Evolutionary conservation across 2,888 invertebrate genomes (phyloP), one percentile per base, ranked within the genome.

Genomic region (Drosophila tripunctata): DNA sequence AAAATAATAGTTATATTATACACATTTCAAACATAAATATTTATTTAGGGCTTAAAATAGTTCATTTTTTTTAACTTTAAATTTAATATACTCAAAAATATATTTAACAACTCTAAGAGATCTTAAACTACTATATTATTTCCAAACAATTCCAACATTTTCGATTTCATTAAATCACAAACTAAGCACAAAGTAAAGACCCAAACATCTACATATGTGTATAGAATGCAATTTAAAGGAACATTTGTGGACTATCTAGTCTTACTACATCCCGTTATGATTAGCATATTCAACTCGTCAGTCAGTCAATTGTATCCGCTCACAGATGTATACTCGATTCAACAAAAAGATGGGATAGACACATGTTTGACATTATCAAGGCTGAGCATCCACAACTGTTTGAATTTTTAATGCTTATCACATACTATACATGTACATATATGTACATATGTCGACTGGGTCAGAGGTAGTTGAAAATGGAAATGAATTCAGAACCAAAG

Each of bases 351-450:
- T 7, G 52, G 63, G 57, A 67, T 58, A 63, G 78, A 75, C 81
- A 84, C 78, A 84, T 81, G 84, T 71, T 81, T 81, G 81, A 81
- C 81, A 84, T 81, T 78, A 81, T 81, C 75, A 70, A 71, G 47
- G 75, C 75, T 50, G 81, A 84, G 75, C 57, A 80, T 68, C 78
- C 66, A 24, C 66, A 51, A 35, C 57, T 65, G 50, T 45, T 47
- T 64, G 54, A 51, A 65, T 65, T 64, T 48, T 80, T 66, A 84
- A 78, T 77, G 69, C 75, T 41, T 75, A 62, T 65, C 67, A 61
- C 80, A 27, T n/a, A n/a, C n/a, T n/a, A n/a, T n/a, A n/a, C n/a
- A n/a, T n/a, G n/a, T n/a, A n/a, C n/a, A n/a, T n/a, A n/a, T n/a
- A n/a, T n/a, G n/a, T n/a, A n/a, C 21, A 73, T 67, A 77, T 77